Percentiles rank a stretch among this genome's conserved stretches.
Conservation (phyloP, 2,888 invertebrate species). For the Archips crataeganus region DNA sequence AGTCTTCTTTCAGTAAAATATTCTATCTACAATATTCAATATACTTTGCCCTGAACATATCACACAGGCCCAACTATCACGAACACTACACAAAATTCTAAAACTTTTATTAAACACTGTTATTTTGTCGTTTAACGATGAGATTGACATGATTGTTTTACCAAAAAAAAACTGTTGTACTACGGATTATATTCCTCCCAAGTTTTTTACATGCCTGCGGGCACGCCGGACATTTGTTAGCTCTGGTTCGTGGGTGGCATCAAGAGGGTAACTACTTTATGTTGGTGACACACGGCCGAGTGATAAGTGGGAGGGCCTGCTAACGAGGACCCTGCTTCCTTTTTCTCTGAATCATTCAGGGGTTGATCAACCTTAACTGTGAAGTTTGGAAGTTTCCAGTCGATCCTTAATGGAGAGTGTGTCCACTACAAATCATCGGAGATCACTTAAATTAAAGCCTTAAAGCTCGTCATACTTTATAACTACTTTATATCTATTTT, state of each 20-base stretch:
- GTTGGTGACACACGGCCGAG: constrained; percentile 18
- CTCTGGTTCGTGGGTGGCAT: not conserved
- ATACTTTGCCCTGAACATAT: too few relatives aligned
- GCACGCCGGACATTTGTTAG: not conserved
- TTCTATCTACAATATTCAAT: too few relatives aligned
- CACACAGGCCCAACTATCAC: too few relatives aligned
- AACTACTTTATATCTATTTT: too few relatives aligned
- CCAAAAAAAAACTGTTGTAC: too few relatives aligned
- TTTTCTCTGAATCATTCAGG: constrained; percentile 11
- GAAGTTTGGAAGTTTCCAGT: not conserved
- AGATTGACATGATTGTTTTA: not conserved
- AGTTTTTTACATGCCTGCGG: not conserved
- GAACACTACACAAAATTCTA: too few relatives aligned
- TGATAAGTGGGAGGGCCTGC: constrained; percentile 13
- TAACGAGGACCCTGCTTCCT: constrained; percentile 9
- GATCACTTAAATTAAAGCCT: not conserved
- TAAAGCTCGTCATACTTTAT: not conserved
- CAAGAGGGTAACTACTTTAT: constrained; percentile 13
- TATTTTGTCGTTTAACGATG: too few relatives aligned
- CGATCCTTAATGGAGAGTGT: not conserved
- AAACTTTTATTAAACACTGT: too few relatives aligned
- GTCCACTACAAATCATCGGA: not conserved
- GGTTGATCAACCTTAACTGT: not conserved
- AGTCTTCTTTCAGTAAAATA: too few relatives aligned
- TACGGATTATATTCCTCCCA: not conserved